These are phyloP conservation scores for Cryptoblepharus egeriae DNA, from an alignment of 2,797 vertebrate species.

Conservation along the genomic window DNA sequence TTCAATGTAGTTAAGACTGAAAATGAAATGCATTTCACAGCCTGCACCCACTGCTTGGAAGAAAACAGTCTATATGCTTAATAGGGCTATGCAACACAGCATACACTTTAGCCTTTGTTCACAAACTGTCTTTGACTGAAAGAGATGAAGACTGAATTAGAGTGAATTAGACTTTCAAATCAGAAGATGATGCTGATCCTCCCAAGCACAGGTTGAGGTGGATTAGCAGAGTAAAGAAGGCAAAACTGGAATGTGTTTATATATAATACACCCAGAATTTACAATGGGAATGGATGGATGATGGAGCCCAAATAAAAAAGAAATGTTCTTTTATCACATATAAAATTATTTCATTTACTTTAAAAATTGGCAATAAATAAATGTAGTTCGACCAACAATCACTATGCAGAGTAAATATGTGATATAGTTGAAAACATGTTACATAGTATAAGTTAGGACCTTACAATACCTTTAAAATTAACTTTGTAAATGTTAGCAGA, in stretches of 20 bases:
- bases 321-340: conserved; percentile 51
- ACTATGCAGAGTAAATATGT: conserved; percentile 17
- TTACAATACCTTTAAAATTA: conserved; percentile 77
- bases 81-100: conserved; percentile 78
- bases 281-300: conserved; percentile 14
- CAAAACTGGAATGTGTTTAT: conserved; percentile 68
- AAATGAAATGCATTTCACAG: conserved; percentile 81
- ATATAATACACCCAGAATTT: conserved; percentile 44
- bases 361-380: conserved; percentile 45
- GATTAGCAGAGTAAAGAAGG: conserved; percentile 76
- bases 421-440: no score
- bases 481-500: conserved; percentile 56
- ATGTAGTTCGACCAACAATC: conserved; percentile 27
- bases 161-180: conserved; percentile 84
- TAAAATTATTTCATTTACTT: conserved; percentile 31
- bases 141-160: conserved; percentile 78
- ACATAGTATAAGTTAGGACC: conserved; percentile 50
- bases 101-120: conserved; percentile 80
- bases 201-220: conserved; percentile 76
- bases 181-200: conserved; percentile 74
- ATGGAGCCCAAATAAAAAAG: neutral
- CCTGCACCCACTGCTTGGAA: conserved; percentile 81
- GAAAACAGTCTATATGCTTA: conserved; percentile 83
- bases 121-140: conserved; percentile 79
- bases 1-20: conserved; percentile 77